Base-by-base conservation (phyloP, 2,888 invertebrate species). In the Spodoptera exigua region DNA sequence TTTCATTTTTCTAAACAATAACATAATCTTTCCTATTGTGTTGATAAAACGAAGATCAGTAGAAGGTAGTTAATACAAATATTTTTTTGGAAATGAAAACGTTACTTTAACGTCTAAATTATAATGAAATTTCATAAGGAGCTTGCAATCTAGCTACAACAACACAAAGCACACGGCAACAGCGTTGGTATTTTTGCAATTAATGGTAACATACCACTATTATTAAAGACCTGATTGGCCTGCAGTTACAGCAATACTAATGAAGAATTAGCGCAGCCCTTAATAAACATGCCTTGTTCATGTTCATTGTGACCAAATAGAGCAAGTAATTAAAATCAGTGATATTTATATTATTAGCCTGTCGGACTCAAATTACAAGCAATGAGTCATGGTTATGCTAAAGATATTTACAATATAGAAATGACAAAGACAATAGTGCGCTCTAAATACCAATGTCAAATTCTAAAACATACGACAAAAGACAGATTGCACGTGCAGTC, bases 401-500 rank as follows among this genome's bases (percentile, higher is more conserved):
- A 73, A 65, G 60, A 56, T 74, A 74, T 74, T 73, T 65, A 74
- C 68, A 75, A 78, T 74, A 60, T 61, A 76, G 64, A 74, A 76
- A 79, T 77, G 71, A 82, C 83, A 79, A 79, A 78, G 76, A 72
- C 76, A 71, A 75, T 70, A 64, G 66, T 53, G 41, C 54, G 74
- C 62, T 76, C 74, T 70, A 84, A 74, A 82, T 82, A 75, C 76
- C 81, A 74, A 75, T 66, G 76, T 79, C 82, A 79, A 76, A 70
- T 67, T 65, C 62, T 75, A 60, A 59, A 64, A 65, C 54, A 68
- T 56, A 74, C 57, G 52, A 75, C 70, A 78, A 74, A 67, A 74
- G 71, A 83, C 82, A 84, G 82, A 77, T 73, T 79, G 80, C 86
- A 88, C 84, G 83, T 85, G 85, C 83, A 78, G 63, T 67, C 61